phyloP scores from a whole-genome alignment of 2,113 vertebrate species.

The Morphnarchus princeps region DNA sequence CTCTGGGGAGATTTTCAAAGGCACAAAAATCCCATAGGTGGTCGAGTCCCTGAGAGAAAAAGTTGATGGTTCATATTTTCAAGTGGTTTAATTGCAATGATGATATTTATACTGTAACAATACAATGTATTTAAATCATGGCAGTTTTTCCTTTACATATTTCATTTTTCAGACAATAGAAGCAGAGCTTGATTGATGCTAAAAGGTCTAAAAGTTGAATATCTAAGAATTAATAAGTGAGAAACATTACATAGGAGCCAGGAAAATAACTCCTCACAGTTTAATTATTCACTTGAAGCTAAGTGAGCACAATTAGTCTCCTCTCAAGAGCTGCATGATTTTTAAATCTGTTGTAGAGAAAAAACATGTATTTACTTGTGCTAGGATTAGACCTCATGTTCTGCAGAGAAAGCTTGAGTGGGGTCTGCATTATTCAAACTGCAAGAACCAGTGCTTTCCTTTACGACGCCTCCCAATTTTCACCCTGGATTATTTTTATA shows the following conservation, averaged over 20 bases:
- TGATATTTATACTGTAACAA: not conserved
- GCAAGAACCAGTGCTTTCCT: not conserved
- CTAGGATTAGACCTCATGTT: not conserved
- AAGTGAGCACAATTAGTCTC: slow-evolving; percentile 25
- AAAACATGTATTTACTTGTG: not conserved
- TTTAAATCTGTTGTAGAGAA: not conserved
- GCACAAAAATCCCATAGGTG: not conserved
- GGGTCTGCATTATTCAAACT: not conserved
- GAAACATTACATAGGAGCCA: not conserved
- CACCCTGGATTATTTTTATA: not conserved
- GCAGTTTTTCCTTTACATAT: not conserved
- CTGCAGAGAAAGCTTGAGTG: not conserved
- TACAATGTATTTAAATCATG: not conserved
- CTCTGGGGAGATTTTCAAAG: not conserved
- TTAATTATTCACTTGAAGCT: slow-evolving; percentile 29
- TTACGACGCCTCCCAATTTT: not conserved
- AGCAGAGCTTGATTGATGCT: not conserved
- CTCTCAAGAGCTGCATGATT: not conserved
- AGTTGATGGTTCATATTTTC: not conserved
- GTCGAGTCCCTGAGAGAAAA: not conserved
- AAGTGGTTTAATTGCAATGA: not conserved
- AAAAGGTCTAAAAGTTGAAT: not conserved
- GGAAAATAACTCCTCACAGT: not conserved
- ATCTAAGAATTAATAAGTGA: not conserved
- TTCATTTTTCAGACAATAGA: not conserved